A percentile compares a stretch with the other conserved stretches of the same genome.
phyloP scores from a whole-genome alignment of 2,797 vertebrate species.

The Poecilia picta region DNA sequence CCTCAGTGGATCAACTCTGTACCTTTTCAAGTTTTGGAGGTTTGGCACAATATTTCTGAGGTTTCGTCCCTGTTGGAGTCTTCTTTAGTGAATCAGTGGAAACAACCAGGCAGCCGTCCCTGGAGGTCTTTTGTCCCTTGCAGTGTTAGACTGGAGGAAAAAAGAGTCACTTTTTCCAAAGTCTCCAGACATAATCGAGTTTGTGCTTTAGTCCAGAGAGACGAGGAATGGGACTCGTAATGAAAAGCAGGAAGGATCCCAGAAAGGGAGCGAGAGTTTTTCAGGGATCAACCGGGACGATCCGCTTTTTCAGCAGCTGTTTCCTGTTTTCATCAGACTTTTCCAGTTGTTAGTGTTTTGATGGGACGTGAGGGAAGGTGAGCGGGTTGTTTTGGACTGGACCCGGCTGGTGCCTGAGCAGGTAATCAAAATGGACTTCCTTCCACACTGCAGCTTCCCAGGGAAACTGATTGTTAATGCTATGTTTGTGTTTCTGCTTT shows the following conservation, averaged over 20 bases:
- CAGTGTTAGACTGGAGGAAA: not conserved
- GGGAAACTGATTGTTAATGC: not conserved
- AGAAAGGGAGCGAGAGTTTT: slow-evolving; percentile 18
- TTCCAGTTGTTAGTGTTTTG: slow-evolving; percentile 56
- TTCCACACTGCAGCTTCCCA: slow-evolving; percentile 11
- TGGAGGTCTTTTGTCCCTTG: not conserved
- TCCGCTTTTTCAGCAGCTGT: slow-evolving; percentile 62
- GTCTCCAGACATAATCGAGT: not conserved
- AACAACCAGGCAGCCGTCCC: slow-evolving; percentile 11
- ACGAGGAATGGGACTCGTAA: slow-evolving; percentile 1
- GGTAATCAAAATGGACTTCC: slow-evolving; percentile 46
- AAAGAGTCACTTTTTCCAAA: not conserved
- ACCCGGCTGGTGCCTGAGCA: slow-evolving; percentile 35
- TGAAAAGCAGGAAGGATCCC: slow-evolving; percentile 41
- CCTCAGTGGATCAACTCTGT: not conserved
- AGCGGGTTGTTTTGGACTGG: slow-evolving; percentile 8
- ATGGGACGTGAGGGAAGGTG: slow-evolving; percentile 32
- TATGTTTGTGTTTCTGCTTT: not conserved
- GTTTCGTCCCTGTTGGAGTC: not conserved
- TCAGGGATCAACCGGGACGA: slow-evolving; percentile 38
- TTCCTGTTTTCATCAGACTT: slow-evolving; percentile 77
- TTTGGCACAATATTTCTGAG: not conserved
- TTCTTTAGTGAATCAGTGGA: not conserved
- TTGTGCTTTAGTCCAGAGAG: not conserved
- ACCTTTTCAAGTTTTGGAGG: not conserved